Conservation (phyloP, 1,140 invertebrate species). For the Aethina tumida region DNA sequence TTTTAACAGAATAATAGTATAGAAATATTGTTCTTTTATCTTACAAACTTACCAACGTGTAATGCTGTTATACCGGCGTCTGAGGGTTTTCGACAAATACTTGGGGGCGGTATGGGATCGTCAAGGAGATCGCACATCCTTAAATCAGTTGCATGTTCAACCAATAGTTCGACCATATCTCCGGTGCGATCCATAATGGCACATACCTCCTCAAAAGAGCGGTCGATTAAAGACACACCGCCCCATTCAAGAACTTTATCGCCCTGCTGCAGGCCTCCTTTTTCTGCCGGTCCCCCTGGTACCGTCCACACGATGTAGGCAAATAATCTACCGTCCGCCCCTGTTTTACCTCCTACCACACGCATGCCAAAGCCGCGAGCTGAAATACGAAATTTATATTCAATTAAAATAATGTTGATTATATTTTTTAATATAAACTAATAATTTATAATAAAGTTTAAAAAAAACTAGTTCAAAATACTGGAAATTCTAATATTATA, state of each 20-base stretch:
- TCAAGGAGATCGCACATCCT: constrained; percentile 56
- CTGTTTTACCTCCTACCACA: constrained; percentile 81
- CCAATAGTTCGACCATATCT: constrained; percentile 71
- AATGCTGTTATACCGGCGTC: constrained; percentile 29
- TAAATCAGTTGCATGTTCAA: constrained; percentile 66
- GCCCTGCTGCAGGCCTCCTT: constrained; percentile 73
- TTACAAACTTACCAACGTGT: constrained; percentile 31
- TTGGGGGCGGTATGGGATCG: constrained; percentile 38
- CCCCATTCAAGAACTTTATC: constrained; percentile 83
- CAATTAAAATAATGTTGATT: background rate
- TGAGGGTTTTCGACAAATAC: constrained; percentile 28
- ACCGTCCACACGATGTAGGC: constrained; percentile 88
- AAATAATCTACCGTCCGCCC: constrained; percentile 70
- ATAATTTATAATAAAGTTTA: constrained; percentile 4
- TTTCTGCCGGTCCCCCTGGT: constrained; percentile 80
- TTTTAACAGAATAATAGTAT: too few species aligned
- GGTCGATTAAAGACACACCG: constrained; percentile 73
- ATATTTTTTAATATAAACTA: background rate
- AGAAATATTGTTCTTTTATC: too few species aligned
- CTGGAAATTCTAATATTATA: too few species aligned
- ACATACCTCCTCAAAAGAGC: constrained; percentile 82
- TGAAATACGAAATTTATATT: too few species aligned
- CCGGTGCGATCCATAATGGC: constrained; percentile 74
- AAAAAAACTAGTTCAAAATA: constrained; percentile 5
- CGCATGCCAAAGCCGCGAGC: constrained; percentile 87